Conservation (phyloP, 2,113 vertebrate species). For the Fulmarus glacialis region DNA sequence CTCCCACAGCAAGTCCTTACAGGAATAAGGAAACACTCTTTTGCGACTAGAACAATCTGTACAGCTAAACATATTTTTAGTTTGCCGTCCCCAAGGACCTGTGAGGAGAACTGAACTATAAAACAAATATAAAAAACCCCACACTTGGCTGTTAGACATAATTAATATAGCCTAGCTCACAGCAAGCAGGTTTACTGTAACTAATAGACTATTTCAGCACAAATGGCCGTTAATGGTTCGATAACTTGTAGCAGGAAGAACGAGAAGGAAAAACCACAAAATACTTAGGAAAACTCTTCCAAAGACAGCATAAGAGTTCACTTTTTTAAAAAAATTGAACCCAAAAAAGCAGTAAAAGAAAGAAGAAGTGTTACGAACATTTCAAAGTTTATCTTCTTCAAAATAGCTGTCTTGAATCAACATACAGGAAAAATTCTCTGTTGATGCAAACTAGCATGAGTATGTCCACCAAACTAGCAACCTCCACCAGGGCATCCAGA, state of each 20-base stretch:
- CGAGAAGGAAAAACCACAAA: background rate
- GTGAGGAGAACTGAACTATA: background rate
- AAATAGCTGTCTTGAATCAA: background rate
- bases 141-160: background rate
- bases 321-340: background rate
- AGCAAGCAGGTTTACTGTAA: background rate
- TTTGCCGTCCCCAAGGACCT: conserved; percentile 5
- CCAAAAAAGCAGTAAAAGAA: background rate
- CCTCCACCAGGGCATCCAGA: background rate
- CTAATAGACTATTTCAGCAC: background rate
- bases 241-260: background rate
- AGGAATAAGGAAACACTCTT: conserved; percentile 48
- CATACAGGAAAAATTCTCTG: background rate
- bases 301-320: background rate
- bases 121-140: background rate
- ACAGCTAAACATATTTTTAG: conserved; percentile 37
- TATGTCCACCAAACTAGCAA: background rate
- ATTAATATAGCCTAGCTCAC: background rate
- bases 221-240: background rate
- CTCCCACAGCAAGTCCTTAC: conserved; percentile 10
- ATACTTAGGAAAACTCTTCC: background rate
- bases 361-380: background rate
- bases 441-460: background rate
- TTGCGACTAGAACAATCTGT: conserved; percentile 29
- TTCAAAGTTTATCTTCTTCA: background rate